Percentiles rank a stretch among this genome's conserved stretches.
phyloP scores from a whole-genome alignment of 2,113 vertebrate genomes.

The Petromus typicus region DNA sequence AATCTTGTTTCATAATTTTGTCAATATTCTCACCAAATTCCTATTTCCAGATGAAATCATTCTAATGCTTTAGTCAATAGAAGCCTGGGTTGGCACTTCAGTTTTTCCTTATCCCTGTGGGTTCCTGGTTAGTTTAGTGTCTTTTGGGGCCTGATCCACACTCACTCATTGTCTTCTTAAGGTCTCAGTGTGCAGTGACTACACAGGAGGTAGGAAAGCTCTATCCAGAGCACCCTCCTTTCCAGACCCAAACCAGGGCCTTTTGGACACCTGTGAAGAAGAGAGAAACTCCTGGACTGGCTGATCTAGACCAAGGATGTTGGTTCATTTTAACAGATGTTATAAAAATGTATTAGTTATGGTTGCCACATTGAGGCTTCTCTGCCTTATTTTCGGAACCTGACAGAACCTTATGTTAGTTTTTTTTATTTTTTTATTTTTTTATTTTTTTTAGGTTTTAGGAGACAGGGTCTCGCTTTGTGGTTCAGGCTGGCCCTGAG shows the following conservation, averaged over 20 bases:
- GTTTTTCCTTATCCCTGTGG: not conserved
- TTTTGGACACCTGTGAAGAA: not conserved
- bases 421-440: no score
- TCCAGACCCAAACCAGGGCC: not conserved
- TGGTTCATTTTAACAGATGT: not conserved
- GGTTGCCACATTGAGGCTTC: not conserved
- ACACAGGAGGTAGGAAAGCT: not conserved
- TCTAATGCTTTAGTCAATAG: not conserved
- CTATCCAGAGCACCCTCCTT: not conserved
- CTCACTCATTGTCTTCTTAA: not conserved
- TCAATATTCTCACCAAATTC: not conserved
- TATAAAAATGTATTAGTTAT: slow-evolving; percentile 6
- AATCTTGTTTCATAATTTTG: slow-evolving; percentile 41
- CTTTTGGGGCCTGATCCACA: not conserved
- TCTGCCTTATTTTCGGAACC: slow-evolving; percentile 6
- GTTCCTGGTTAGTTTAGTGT: not conserved
- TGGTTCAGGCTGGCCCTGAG: no score
- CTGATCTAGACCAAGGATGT: not conserved
- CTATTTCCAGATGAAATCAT: not conserved
- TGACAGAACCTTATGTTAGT: not conserved
- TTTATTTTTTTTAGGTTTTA: no score
- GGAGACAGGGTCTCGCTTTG: no score
- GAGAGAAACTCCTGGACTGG: not conserved
- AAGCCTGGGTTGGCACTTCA: not conserved
- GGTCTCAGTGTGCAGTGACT: not conserved